phyloP scores from a whole-genome alignment of 2,113 vertebrate genomes.

The Rhineura floridana region DNA sequence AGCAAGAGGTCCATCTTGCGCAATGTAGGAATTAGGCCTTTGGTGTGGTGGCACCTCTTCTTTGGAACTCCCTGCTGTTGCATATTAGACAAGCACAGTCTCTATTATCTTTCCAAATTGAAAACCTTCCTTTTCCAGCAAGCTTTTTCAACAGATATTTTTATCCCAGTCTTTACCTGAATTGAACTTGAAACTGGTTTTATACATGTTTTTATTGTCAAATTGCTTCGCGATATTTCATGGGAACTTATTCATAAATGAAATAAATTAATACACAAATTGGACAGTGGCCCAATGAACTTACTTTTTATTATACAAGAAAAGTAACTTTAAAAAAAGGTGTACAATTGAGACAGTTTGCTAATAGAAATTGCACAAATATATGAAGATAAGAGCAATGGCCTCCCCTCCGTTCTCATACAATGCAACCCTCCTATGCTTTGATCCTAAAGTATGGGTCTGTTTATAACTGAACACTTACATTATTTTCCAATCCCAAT shows the following conservation, averaged over 20 bases:
- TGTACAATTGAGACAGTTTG: not conserved
- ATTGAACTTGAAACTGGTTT: not conserved
- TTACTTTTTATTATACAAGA: not conserved
- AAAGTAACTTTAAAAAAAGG: not conserved
- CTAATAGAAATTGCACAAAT: not conserved
- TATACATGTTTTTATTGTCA: not conserved
- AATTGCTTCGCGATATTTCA: too few species aligned
- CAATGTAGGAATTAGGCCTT: too few species aligned
- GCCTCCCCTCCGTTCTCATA: too few species aligned
- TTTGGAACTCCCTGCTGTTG: too few species aligned
- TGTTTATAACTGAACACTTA: not conserved
- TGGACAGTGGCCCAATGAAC: not conserved
- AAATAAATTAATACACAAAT: not conserved
- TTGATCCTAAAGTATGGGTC: not conserved
- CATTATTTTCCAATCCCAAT: slow-evolving; percentile 23
- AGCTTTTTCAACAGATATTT: too few species aligned
- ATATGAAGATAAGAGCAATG: not conserved
- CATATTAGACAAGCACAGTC: too few species aligned
- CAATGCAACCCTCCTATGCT: not conserved
- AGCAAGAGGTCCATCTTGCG: too few species aligned
- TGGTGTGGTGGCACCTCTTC: too few species aligned
- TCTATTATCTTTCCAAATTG: too few species aligned
- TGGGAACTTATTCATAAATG: too few species aligned
- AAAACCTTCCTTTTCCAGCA: too few species aligned
- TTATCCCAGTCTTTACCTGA: too few species aligned